Evolutionary conservation across 2,113 vertebrate species (phyloP), one percentile per base, ranked within the genome.

Genomic region (Indicator indicator): DNA sequence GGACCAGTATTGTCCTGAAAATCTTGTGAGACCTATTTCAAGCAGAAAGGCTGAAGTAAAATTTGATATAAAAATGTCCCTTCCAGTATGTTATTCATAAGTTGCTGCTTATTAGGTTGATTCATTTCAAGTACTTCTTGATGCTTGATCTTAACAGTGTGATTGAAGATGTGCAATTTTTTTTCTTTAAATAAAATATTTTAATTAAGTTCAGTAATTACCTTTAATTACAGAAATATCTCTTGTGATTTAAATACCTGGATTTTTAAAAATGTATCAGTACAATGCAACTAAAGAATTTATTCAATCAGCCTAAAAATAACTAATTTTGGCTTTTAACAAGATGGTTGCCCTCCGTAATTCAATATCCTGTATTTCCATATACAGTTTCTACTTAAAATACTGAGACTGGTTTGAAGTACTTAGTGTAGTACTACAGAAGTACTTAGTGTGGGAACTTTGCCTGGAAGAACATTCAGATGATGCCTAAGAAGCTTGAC

Each of bases 181-280:
- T 2, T 65, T 32, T 21, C 52, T 33, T n/a, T 19, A 28, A 88
- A 89, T 58, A 56, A 86, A 87, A 78, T 38, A 65, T 78, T 92
- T 89, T 54, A 54, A 92, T 92, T 81, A 94, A 89, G 46, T 68
- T 71, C 16, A 32, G 16, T 84, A 95, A 95, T 89, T 92, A 68
- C 9, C 6, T 78, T 88, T 92, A 93, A 86, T 83, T 86, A 46
- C 44, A 81, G 85, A 93, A 94, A 73, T 80, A 93, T 44, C 30
- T 74, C 28, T 40, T 90, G 40, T 55, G 23, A 72, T 85, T 85
- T 93, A 81, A 89, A 81, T 50, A 79, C 24, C 30, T 52, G 12
- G 10, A 1, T 3, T 11, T 75, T 78, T 21, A 1, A 36, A 67
- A 48, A 23, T n/a, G 26, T 82, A 79, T 89, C 9, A 88, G 36